These are phyloP conservation scores for Tipula unca DNA, from an alignment of 2,888 invertebrate genomes.

Conservation along the genomic window DNA sequence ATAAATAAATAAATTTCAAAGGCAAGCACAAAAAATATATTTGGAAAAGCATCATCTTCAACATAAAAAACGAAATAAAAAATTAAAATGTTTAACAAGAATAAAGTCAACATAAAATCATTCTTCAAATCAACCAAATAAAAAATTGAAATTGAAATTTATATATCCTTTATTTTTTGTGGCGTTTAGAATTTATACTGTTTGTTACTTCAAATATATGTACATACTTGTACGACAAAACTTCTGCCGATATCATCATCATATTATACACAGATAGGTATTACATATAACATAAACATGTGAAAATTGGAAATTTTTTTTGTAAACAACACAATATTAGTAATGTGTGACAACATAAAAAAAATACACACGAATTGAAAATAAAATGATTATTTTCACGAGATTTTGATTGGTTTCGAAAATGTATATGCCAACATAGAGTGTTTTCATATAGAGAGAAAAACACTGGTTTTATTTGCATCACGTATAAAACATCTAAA, in stretches of 20 bases:
- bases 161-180: not conserved
- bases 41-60: not conserved
- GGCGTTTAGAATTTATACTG: not conserved
- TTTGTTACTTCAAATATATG: not conserved
- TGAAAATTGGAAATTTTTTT: not conserved
- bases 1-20: not conserved
- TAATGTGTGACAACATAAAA: not conserved
- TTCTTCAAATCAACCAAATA: not conserved
- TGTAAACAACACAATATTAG: not conserved
- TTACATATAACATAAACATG: conserved; percentile 14
- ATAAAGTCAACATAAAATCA: not conserved
- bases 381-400: conserved; percentile 8
- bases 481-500: not conserved
- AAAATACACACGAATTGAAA: not conserved
- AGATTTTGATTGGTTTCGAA: not conserved
- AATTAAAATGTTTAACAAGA: not conserved
- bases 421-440: not conserved
- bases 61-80: not conserved
- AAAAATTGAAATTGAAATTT: not conserved
- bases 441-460: not conserved
- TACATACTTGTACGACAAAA: not conserved
- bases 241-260: not conserved
- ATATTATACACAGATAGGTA: not conserved
- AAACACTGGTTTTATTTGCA: not conserved
- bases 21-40: not conserved